These are phyloP conservation scores for Caenorhabditis latens DNA, from an alignment of 1,140 invertebrate species.

Conservation along the genomic window DNA sequence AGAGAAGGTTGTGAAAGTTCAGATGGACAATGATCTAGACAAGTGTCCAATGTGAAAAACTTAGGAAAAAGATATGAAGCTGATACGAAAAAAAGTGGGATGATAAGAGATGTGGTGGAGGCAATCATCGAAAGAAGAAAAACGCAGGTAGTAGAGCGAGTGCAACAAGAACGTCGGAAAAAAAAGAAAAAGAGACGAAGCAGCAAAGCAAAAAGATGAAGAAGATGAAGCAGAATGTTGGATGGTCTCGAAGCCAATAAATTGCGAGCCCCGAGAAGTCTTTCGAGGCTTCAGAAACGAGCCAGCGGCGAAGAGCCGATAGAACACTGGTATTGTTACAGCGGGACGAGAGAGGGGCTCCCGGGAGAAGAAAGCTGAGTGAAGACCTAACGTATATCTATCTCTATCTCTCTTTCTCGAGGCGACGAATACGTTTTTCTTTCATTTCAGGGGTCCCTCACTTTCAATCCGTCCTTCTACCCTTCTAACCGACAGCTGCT, in stretches of 20 bases:
- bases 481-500: slow-evolving; percentile 36
- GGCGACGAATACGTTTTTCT: slow-evolving; percentile 47
- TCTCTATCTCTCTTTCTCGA: neutral
- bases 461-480: neutral
- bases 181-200: slow-evolving; percentile 45
- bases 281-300: slow-evolving; percentile 29
- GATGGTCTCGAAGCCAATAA: slow-evolving; percentile 51
- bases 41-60: too few species aligned
- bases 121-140: neutral
- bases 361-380: neutral
- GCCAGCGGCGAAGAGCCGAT: slow-evolving; percentile 12
- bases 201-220: slow-evolving; percentile 21
- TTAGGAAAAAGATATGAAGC: too few species aligned
- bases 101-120: neutral
- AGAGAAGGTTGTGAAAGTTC: too few species aligned
- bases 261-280: slow-evolving; percentile 33
- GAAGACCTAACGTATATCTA: neutral
- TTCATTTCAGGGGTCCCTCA: slow-evolving; percentile 41
- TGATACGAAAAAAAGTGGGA: slow-evolving; percentile 1
- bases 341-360: neutral
- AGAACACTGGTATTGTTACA: slow-evolving; percentile 55
- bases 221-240: slow-evolving; percentile 5
- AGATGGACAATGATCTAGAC: too few species aligned
- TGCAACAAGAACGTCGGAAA: slow-evolving; percentile 47
- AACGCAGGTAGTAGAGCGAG: slow-evolving; percentile 10